Evolutionary conservation across 1,140 invertebrate genomes (phyloP), one percentile per base, ranked within the genome.

Genomic region (Temnothorax longispinosus): DNA sequence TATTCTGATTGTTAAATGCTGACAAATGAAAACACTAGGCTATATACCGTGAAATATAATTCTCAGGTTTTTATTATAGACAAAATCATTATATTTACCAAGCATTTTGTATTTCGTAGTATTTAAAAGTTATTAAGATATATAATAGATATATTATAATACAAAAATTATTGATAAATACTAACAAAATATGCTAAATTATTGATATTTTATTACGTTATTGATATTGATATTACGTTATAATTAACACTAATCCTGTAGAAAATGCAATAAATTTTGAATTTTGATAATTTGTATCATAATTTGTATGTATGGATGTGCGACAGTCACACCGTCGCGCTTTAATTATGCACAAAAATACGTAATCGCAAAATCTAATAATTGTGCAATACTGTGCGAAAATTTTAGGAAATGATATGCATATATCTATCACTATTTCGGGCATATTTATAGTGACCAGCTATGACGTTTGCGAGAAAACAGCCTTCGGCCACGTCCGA

Each of bases 401-500:
- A 27, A 60, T 60, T 56, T 47, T 35, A 47, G 27, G 15, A 47
- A 60, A 75, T 47, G 27, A 62, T 75, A 60, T 82, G 67, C 54
- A 75, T 84, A 74, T 84, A 84, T 27, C 54, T 60, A 38, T n/a
- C 67, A 47, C 32, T 41, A 58, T 84, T 74, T 50, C 69, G 32
- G 41, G 15, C 69, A 50, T 84, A 56, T 84, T 84, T 84, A 74
- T 60, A 84, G 80, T 84, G 69, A 75, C 54, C 80, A 72, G 41
- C 13, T 75, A 75, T 84, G 62, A 84, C 41, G 80, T 72, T 62
- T 50, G 80, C 69, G 69, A 84, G 80, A 75, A 84, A 91, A 91
- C 88, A 90, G 87, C 84, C 80, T 85, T 60, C 44, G 85, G 87
- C 56, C 89, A 88, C 69, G 90, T 90, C 87, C 84, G 87, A 91